These are phyloP conservation scores for Microtus montanus DNA, from an alignment of 2,113 vertebrate species.

Conservation along the genomic window DNA sequence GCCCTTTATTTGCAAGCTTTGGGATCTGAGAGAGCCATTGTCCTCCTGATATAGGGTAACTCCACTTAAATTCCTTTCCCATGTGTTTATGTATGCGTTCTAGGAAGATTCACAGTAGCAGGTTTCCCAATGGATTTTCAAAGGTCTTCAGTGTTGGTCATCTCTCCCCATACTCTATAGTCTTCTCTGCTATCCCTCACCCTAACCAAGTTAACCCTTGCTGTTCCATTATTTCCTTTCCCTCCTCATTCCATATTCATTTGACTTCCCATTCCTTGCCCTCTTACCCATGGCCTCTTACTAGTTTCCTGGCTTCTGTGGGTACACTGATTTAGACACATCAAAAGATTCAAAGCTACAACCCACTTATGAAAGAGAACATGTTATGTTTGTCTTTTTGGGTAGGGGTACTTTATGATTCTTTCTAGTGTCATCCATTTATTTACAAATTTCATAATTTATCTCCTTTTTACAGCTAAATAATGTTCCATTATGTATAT, in stretches of 20 bases:
- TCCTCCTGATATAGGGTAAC: not conserved
- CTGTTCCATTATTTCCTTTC: too few species aligned
- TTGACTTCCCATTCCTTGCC: not conserved
- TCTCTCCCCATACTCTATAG: rapidly evolving
- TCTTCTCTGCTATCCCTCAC: not conserved
- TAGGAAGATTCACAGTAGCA: not conserved
- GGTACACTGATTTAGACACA: not conserved
- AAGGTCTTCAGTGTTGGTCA: not conserved
- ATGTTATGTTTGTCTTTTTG: not conserved
- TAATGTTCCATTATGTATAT: not conserved
- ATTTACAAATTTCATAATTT: not conserved
- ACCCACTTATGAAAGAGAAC: not conserved
- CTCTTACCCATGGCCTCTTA: not conserved
- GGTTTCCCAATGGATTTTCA: not conserved
- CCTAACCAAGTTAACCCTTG: not conserved
- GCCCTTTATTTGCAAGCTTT: not conserved
- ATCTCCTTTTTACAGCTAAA: too few species aligned
- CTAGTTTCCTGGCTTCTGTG: not conserved
- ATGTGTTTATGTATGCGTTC: not conserved
- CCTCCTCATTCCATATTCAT: not conserved
- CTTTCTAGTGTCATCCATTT: not conserved
- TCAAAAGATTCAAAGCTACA: not conserved
- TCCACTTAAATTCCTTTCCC: too few species aligned
- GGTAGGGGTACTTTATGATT: not conserved
- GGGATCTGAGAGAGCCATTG: not conserved